Base-by-base conservation (phyloP, 2,888 invertebrate genomes). In the Noctua fimbriata region DNA sequence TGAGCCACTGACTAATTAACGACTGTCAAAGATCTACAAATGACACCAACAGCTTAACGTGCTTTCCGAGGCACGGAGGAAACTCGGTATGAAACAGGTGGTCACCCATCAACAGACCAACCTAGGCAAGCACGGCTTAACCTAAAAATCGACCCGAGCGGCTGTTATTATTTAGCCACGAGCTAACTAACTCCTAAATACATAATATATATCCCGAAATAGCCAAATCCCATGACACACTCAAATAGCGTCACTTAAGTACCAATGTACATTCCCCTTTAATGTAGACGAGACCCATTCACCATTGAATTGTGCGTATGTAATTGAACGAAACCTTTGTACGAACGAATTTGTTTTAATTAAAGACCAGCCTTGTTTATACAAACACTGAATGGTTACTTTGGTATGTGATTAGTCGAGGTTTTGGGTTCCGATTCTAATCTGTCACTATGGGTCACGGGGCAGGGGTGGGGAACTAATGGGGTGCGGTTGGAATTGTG, bases 241-340 rank as follows among this genome's bases (percentile, higher is more conserved):
- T 28, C 18, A 55, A 10, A 66, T 21, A 69, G 32, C 18, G 14
- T 66, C 52, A 72, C 55, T 66, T 55, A 75, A 69, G 49, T 74
- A 77, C n/a, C 16, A 18, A 60, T 9, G 18, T 58, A 70, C 63
- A 63, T 81, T 72, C 24, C 44, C n/a, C 58, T 67, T 69, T 67
- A 71, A 89, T 86, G 69, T 69, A 82, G 69, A 76, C 82, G 73
- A 71, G 67, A 58, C 55, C 76, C 77, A 84, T 88, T 86, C 74
- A 77, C 44, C 58, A 63, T 70, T 69, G 85, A 84, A 73, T 73
- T 83, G 77, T 79, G 83, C 65, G 76, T 72, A 49, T 69, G 81
- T 89, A 83, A 85, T 87, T 79, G 79, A 86, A 87, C 80, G 71
- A 36, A 67, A 60, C 79, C 78, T 78, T 83, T 89, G 87, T 86